Evolutionary conservation across 2,113 vertebrate genomes (phyloP), one percentile per base, ranked within the genome.

Genomic region (Tursiops truncatus): DNA sequence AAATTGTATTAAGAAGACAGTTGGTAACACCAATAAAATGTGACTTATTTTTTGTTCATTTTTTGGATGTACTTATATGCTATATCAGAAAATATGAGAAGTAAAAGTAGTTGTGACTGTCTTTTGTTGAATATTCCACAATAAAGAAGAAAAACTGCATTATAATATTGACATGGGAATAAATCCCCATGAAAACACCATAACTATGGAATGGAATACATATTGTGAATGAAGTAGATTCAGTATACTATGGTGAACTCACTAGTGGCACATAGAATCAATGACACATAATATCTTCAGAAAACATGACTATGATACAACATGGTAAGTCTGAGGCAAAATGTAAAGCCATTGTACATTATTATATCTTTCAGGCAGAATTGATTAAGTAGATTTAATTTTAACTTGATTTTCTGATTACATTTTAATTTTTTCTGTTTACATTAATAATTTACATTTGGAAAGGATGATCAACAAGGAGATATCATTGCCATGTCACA

Each of bases 301-400:
- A 96, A 97, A 92, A 47, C 14, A 25, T 41, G 25, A 71, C 2
- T 80, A 56, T 85, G 70, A 80, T 74, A 60, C 36, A 67, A 11
- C 11, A 7, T 65, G 53, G 41, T 31, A 81, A 70, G 31, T 89
- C 60, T 25, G 44, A 89, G 23, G 31, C 36, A 91, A 88, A 38
- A 89, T 77, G 21, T 82, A 89, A 47, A 79, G 36, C 33, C 56
- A 71, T 76, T 58, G 9, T 10, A 58, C 15, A n/a, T 94, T 63
- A 87, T 93, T 92, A 80, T 63, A 96, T 94, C 83, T 93, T 97
- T 93, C 70, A 91, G 9, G 26, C 31, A 83, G 76, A 71, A 81
- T 68, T 91, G 83, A 92, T 65, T 91, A 90, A 87, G 21, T 87
- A 89, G 60, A 85, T 86, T 83, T 70, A 80, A 53, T 70, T 86